Evolutionary conservation across 2,797 vertebrate genomes (phyloP).

Genomic region (Tiaroga cobitis): DNA sequence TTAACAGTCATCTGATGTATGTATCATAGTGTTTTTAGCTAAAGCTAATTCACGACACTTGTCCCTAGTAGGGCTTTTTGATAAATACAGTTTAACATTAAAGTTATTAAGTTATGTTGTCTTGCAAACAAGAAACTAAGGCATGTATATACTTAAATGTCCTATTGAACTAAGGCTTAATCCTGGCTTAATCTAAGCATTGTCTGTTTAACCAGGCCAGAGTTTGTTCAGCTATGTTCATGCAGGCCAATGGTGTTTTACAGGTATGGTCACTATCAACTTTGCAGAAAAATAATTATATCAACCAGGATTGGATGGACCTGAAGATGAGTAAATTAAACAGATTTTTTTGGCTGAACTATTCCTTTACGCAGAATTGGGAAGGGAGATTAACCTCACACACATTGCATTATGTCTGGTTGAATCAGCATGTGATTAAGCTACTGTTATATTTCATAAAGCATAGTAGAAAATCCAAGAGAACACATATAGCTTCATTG

Average conservation of each 20-base stretch:
- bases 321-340: neutral
- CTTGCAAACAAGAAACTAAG: too few relatives aligned
- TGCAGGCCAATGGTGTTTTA: neutral
- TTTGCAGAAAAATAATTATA: neutral
- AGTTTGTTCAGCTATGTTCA: neutral
- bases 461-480: neutral
- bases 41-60: too few relatives aligned
- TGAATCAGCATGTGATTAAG: neutral
- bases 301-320: neutral
- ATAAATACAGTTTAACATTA: too few relatives aligned
- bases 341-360: neutral
- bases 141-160: too few relatives aligned
- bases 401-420: neutral
- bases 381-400: neutral
- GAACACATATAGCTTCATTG: neutral
- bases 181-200: too few relatives aligned
- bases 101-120: too few relatives aligned
- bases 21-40: too few relatives aligned
- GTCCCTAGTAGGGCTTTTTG: too few relatives aligned
- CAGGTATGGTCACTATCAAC: neutral
- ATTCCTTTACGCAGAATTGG: neutral
- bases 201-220: neutral
- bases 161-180: too few relatives aligned
- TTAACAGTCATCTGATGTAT: too few relatives aligned
- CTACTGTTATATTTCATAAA: neutral